Percentiles rank a stretch among this genome's conserved stretches.
Conservation (phyloP, 1,140 invertebrate species). For the Aethina tumida region DNA sequence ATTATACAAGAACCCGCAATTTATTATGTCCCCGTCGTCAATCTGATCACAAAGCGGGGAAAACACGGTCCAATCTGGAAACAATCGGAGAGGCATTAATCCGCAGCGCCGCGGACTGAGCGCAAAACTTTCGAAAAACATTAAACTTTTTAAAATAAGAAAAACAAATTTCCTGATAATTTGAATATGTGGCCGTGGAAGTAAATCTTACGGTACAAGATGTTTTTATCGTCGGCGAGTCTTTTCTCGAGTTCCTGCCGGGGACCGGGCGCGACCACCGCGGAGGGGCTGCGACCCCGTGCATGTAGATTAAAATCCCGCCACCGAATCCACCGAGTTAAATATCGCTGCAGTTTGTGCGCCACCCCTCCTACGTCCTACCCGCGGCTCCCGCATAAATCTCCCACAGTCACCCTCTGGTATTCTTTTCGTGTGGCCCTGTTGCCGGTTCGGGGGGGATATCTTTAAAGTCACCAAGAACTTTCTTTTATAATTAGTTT, state of each 20-base stretch:
- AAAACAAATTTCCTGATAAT: conserved; percentile 33
- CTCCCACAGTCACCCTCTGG: too few relatives aligned
- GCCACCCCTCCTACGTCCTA: conserved; percentile 13
- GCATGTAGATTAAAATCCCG: conserved; percentile 32
- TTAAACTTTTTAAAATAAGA: conserved; percentile 26
- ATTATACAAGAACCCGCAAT: too few relatives aligned
- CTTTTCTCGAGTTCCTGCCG: conserved; percentile 21
- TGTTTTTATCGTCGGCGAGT: conserved; percentile 30
- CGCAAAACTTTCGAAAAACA: conserved; percentile 22
- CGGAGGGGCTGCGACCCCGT: conserved; percentile 25
- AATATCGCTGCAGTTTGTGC: conserved; percentile 30
- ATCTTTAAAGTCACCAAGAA: too few relatives aligned
- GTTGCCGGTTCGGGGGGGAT: too few relatives aligned
- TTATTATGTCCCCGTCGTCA: too few relatives aligned
- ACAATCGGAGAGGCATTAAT: too few relatives aligned
- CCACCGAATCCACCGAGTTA: too few relatives aligned
- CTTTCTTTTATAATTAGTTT: too few relatives aligned
- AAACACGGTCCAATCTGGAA: too few relatives aligned
- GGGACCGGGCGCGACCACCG: conserved; percentile 17
- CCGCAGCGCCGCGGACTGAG: too few relatives aligned
- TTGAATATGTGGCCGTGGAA: conserved; percentile 31
- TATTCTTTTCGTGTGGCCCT: too few relatives aligned
- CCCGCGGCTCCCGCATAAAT: conserved; percentile 24
- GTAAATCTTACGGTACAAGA: conserved; percentile 31
- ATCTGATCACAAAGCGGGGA: too few relatives aligned